Evolutionary conservation across 2,888 invertebrate genomes (phyloP).

Genomic region (Margaritifera margaritifera): DNA sequence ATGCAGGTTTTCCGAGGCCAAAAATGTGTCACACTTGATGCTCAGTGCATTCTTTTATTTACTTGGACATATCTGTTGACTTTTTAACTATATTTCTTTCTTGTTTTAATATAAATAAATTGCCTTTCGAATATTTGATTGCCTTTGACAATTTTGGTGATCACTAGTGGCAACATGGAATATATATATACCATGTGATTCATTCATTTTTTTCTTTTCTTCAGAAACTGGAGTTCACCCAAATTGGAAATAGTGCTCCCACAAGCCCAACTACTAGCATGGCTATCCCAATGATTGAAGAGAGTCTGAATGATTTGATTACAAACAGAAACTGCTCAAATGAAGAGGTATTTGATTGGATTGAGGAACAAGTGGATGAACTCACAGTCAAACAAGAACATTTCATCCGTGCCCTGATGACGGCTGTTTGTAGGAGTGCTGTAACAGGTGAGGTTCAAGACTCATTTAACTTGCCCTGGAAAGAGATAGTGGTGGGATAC

Average conservation of each 20-base stretch:
- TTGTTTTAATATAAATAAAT: too few relatives aligned
- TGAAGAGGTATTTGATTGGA: slow-evolving; percentile 77
- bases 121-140: too few relatives aligned
- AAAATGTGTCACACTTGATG: too few relatives aligned
- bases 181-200: too few relatives aligned
- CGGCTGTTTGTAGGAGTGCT: slow-evolving; percentile 82
- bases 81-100: too few relatives aligned
- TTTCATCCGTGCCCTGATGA: slow-evolving; percentile 84
- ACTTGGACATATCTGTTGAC: too few relatives aligned
- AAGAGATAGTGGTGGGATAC: too few relatives aligned
- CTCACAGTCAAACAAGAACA: slow-evolving; percentile 77
- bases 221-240: slow-evolving; percentile 67
- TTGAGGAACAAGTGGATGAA: slow-evolving; percentile 80
- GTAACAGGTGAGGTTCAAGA: slow-evolving; percentile 77
- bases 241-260: slow-evolving; percentile 46
- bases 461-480: too few relatives aligned
- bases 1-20: too few relatives aligned
- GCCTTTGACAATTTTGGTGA: too few relatives aligned
- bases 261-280: slow-evolving; percentile 48
- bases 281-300: slow-evolving; percentile 52
- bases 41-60: too few relatives aligned
- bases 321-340: slow-evolving; percentile 46
- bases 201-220: slow-evolving; percentile 7
- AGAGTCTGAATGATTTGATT: slow-evolving; percentile 55
- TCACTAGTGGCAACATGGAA: too few relatives aligned